These are phyloP conservation scores for Lysiphlebus fabarum DNA, from an alignment of 1,140 invertebrate genomes.

Conservation along the genomic window DNA sequence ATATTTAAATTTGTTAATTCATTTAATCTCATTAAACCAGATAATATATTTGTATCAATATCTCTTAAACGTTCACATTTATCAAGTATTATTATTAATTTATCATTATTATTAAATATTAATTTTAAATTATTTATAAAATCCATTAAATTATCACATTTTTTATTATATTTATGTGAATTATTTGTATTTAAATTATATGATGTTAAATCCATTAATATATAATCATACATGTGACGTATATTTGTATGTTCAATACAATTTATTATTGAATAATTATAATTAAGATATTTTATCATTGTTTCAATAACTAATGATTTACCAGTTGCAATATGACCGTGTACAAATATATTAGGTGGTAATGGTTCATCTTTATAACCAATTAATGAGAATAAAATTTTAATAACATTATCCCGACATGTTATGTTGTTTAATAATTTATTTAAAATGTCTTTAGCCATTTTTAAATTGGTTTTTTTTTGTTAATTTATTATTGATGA, in stretches of 20 bases:
- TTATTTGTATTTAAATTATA: slow-evolving; percentile 43
- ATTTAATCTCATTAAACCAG: slow-evolving; percentile 67
- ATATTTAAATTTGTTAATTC: slow-evolving; percentile 72
- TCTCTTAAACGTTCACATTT: slow-evolving; percentile 74
- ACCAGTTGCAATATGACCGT: slow-evolving; percentile 76
- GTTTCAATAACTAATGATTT: slow-evolving; percentile 68
- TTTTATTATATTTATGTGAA: slow-evolving; percentile 45
- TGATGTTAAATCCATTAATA: slow-evolving; percentile 62
- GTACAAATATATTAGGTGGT: slow-evolving; percentile 67
- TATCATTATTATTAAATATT: slow-evolving; percentile 28
- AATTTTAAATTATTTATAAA: slow-evolving; percentile 63
- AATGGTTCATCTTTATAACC: slow-evolving; percentile 59
- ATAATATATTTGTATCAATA: slow-evolving; percentile 69
- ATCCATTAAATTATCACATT: slow-evolving; percentile 72
- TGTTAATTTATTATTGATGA: slow-evolving; percentile 3
- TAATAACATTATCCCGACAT: slow-evolving; percentile 61
- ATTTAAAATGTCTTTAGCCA: slow-evolving; percentile 53
- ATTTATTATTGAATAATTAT: slow-evolving; percentile 69
- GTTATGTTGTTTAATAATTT: slow-evolving; percentile 47
- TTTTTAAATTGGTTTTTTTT: slow-evolving; percentile 33
- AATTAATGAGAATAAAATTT: slow-evolving; percentile 59
- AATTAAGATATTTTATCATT: slow-evolving; percentile 59
- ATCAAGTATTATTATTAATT: slow-evolving; percentile 69
- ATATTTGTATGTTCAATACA: slow-evolving; percentile 77
- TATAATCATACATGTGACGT: slow-evolving; percentile 74